phyloP scores from a whole-genome alignment of 1,140 invertebrate species.

The Sitobion miscanthi region DNA sequence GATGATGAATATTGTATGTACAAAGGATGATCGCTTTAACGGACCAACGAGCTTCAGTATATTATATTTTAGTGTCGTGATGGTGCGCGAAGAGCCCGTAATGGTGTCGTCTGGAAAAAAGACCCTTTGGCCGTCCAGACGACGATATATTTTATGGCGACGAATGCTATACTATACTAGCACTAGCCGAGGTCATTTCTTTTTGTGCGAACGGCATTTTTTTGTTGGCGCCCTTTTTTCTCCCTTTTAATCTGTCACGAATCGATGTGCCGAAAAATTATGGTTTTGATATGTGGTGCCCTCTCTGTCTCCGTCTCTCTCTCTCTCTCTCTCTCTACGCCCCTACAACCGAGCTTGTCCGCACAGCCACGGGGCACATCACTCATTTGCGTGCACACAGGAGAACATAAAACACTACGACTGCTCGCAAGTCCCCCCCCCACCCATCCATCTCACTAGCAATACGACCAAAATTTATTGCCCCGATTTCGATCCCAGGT shows the following conservation, averaged over 20 bases:
- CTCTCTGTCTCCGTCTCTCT: background rate
- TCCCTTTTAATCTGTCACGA: background rate
- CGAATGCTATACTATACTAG: background rate
- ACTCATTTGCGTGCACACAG: slow-evolving; percentile 21
- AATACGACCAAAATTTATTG: slow-evolving; percentile 26
- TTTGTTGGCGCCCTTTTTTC: background rate
- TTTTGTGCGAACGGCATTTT: background rate
- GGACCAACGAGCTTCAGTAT: background rate
- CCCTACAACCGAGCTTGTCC: background rate
- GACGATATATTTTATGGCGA: slow-evolving; percentile 13
- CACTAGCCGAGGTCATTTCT: background rate
- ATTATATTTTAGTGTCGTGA: background rate
- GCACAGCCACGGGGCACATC: background rate
- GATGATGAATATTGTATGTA: slow-evolving; percentile 2
- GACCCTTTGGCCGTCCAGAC: background rate
- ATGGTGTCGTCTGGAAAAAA: background rate
- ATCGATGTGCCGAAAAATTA: slow-evolving; percentile 46
- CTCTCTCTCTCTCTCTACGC: background rate
- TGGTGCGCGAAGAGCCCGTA: background rate
- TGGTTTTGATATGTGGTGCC: slow-evolving; percentile 17
- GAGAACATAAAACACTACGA: background rate
- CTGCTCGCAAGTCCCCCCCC: background rate
- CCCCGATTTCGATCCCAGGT: slow-evolving; percentile 21
- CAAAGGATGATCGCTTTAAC: background rate
- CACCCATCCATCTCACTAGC: background rate